Base-by-base conservation (phyloP, 2,113 vertebrate genomes). In the Sander vitreus region DNA sequence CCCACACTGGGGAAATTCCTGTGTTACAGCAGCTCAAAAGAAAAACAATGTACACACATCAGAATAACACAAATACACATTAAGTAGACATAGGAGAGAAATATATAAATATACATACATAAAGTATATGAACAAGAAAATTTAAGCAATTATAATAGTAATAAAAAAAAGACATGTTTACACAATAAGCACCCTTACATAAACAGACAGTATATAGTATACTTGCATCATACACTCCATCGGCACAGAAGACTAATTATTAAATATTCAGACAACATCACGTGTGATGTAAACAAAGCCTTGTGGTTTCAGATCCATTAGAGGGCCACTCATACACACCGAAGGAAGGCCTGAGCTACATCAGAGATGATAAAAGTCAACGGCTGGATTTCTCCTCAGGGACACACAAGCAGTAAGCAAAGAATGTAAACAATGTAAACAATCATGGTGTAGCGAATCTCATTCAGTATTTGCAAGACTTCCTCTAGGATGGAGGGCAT, bases 261-360 rank as follows among this genome's bases (percentile, higher is more conserved):
- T 64, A 84, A 85, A 84, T 58, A 88, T 85, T 88, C 90, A 88
- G 55, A 81, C 54, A 48, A 5, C 74, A 85, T 88, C 71, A 74
- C 75, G 83, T 72, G 27, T 30, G 50, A 63, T 89, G 86, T 92
- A 95, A 94, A 94, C 86, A 89, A 75, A 92, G 85, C 76, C 67
- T 84, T 88, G 87, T 88, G 87, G 91, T 89, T 89, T 83, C 36
- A 23, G 63, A 89, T 93, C 60, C 58, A 91, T 90, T 54, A 14
- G 21, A 82, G 63, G 80, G 57, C 48, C 71, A 45, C 76, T 87
- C 25, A 11, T 54, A 85, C 74, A 55, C 85, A 43, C 68, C 62
- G 78, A 79, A 88, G 71, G 75, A 80, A 76, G 80, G 54, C 78
- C 85, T 33, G 68, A 62, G 69, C 85, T 81, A 78, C 85, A 89